A percentile compares a stretch with the other conserved stretches of the same genome.
Evolutionary conservation across 2,797 vertebrate genomes (phyloP).

Genomic region (Poeciliopsis gracilis): DNA sequence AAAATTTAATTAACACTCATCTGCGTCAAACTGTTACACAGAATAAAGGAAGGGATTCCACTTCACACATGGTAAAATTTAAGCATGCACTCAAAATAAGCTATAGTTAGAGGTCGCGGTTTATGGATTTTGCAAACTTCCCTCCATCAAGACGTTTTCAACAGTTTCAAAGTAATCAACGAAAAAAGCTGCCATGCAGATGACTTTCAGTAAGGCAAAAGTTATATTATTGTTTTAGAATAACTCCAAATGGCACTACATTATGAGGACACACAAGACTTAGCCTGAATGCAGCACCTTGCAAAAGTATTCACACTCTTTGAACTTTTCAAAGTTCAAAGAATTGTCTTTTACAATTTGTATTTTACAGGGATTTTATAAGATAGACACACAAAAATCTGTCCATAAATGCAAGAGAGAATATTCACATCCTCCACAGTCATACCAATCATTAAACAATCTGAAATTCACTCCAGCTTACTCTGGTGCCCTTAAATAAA

Average conservation of each 20-base stretch:
- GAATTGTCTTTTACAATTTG: background rate
- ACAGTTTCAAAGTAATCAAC: background rate
- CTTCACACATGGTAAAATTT: conserved; percentile 21
- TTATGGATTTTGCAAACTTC: background rate
- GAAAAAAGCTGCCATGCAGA: background rate
- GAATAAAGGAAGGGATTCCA: conserved; percentile 13
- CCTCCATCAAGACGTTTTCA: background rate
- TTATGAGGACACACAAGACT: background rate
- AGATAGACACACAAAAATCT: background rate
- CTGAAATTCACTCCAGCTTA: background rate
- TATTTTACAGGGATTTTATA: background rate
- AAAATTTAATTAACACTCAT: conserved; percentile 24
- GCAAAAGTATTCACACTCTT: background rate
- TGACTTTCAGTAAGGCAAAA: background rate
- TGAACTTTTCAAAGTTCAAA: background rate
- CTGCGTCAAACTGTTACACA: conserved; percentile 1
- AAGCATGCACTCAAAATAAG: background rate
- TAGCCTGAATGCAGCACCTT: background rate
- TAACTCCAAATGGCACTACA: background rate
- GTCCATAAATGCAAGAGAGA: background rate
- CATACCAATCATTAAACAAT: background rate
- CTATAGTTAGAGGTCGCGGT: background rate
- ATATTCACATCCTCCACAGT: background rate
- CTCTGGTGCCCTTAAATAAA: background rate
- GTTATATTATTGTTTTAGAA: background rate